Percentiles rank a stretch among this genome's conserved stretches.
phyloP scores from a whole-genome alignment of 2,888 invertebrate species.

The Drosophila tanythrix region DNA sequence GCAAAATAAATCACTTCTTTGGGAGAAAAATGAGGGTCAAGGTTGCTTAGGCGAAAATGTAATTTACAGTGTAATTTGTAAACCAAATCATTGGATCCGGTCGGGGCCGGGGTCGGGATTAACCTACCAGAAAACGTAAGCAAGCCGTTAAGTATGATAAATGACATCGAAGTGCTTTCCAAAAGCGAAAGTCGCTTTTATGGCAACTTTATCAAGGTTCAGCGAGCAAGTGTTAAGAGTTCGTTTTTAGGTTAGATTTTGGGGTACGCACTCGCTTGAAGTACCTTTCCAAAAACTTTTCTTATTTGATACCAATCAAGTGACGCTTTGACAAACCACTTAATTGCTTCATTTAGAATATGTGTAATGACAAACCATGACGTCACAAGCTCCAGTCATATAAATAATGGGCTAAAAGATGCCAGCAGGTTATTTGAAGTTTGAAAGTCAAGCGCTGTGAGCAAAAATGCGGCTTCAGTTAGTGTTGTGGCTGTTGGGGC shows the following conservation, averaged over 20 bases:
- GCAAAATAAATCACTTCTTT: neutral
- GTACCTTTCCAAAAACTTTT: constrained; percentile 59
- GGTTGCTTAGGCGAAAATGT: neutral
- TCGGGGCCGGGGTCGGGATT: neutral
- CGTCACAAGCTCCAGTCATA: constrained; percentile 26
- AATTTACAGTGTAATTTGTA: neutral
- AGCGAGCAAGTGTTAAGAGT: constrained; percentile 58
- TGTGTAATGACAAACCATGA: constrained; percentile 6
- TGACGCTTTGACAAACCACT: constrained; percentile 74
- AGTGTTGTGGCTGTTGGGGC: constrained; percentile 29
- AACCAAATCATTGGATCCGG: neutral
- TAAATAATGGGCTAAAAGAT: constrained; percentile 34
- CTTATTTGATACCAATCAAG: constrained; percentile 73
- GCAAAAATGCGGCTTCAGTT: constrained; percentile 30
- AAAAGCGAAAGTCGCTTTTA: constrained; percentile 64
- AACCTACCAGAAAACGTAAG: constrained; percentile 9
- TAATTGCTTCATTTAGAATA: constrained; percentile 62
- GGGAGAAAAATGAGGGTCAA: neutral
- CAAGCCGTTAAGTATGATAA: constrained; percentile 34
- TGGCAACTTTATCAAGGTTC: constrained; percentile 69
- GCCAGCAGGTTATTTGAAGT: constrained; percentile 43
- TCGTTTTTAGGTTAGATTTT: constrained; percentile 16
- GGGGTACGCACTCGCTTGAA: constrained; percentile 29
- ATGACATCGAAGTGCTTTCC: constrained; percentile 53
- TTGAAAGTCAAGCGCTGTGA: constrained; percentile 9